These are phyloP conservation scores for Chionis minor DNA, from an alignment of 2,113 vertebrate species.

Conservation along the genomic window DNA sequence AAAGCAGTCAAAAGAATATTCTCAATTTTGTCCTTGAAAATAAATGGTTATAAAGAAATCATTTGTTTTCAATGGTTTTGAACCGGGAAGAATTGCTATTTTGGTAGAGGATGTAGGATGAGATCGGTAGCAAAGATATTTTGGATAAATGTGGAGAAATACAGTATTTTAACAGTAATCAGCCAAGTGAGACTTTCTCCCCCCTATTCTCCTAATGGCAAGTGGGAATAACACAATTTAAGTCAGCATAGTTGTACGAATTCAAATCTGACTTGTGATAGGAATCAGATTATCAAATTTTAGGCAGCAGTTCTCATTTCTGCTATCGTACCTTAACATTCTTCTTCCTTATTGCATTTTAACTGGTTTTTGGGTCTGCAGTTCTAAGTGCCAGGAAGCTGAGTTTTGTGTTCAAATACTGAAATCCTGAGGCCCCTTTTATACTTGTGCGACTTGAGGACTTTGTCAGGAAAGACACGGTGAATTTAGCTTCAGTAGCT, in stretches of 20 bases:
- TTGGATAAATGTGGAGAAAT: background rate
- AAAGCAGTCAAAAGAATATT: background rate
- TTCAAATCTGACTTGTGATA: background rate
- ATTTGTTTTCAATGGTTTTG: background rate
- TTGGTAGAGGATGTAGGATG: background rate
- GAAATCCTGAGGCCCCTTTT: background rate
- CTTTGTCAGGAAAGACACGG: background rate
- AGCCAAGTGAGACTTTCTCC: background rate
- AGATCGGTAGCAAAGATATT: background rate
- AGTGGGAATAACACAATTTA: background rate
- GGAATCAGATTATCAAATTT: background rate
- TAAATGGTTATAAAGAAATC: background rate
- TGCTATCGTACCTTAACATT: background rate
- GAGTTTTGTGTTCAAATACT: background rate
- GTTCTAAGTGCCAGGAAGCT: background rate
- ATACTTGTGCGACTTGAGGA: background rate
- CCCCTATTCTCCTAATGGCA: background rate
- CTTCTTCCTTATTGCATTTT: background rate
- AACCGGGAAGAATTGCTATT: background rate
- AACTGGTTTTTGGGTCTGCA: background rate
- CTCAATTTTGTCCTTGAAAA: background rate
- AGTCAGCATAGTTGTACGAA: background rate
- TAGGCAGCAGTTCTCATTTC: background rate
- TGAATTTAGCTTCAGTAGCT: background rate
- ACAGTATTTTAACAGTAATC: background rate